Base-by-base conservation (phyloP, 2,888 invertebrate genomes). In the Agrochola lota region DNA sequence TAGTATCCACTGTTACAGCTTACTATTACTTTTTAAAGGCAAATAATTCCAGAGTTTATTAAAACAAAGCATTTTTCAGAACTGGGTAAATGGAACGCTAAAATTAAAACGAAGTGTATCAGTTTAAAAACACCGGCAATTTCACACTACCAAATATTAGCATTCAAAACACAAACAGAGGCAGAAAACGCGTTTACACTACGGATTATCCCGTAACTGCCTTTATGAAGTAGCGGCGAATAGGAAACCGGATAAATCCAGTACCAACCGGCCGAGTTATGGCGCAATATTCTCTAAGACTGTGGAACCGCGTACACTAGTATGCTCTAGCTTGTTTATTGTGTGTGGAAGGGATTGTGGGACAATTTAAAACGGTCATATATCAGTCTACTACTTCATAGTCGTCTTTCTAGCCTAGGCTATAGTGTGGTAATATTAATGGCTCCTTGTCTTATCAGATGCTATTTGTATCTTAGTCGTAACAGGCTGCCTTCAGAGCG, bases 121-220 rank as follows among this genome's bases (percentile, higher is more conserved):
- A 5, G 15, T 70, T 78, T 78, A 74, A 84, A 86, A 74, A 75
- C 62, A 62, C 68, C n/a, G 35, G 40, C 70, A 78, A 78, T 80
- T 75, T 81, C 9, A 23, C 71, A 74, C 71, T 64, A 80, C 74
- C 68, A 78, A 87, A 87, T 74, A 87, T 84, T 81, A 73, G 63
- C 74, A 87, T 84, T 82, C 71, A 78, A 74, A 77, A 73, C 76
- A 73, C 72, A 86, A 88, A 71, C 76, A 68, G 49, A 80, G 77
- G 55, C 30, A 75, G 71, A 77, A 81, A 81, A 57, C 82, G 75
- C 73, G 86, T 78, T 84, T 85, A 78, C 78, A 70, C 81, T 64
- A 64, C 70, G 84, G 88, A 87, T 89, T 89, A 88, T 87, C 82
- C 75, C 71, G 52, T 88, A 90, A 90, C 88, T 89, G 89, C 85